Percentiles rank a stretch among this genome's conserved stretches.
Evolutionary conservation across 2,888 invertebrate species (phyloP).

Genomic region (Coelinius sp.): DNA sequence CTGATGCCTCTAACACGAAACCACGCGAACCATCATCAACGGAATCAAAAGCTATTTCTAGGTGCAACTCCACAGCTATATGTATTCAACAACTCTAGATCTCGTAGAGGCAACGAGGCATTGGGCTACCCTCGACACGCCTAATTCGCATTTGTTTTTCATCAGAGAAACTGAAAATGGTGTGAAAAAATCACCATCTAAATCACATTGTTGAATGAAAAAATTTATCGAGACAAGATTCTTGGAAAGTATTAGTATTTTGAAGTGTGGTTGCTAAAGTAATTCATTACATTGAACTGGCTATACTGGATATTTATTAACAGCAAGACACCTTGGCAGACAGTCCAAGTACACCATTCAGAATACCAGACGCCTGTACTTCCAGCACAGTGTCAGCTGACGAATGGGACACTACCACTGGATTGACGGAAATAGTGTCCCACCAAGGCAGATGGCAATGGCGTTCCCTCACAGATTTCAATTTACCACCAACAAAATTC

Average conservation of each 20-base stretch:
- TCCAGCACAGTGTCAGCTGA: conserved; percentile 55
- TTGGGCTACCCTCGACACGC: conserved; percentile 39
- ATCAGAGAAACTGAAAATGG: conserved; percentile 17
- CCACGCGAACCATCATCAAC: conserved; percentile 24
- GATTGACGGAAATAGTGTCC: conserved; percentile 57
- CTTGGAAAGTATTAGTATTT: conserved; percentile 27
- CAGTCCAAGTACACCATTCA: conserved; percentile 50
- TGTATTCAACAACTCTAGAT: no score
- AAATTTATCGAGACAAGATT: no score
- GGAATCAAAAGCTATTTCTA: conserved; percentile 36
- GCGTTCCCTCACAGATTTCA: neutral
- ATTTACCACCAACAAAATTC: neutral
- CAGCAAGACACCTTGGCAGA: conserved; percentile 62
- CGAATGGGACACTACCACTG: conserved; percentile 55
- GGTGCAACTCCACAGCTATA: no score
- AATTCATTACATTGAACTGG: conserved; percentile 34
- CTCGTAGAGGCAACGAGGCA: conserved; percentile 21
- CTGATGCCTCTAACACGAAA: conserved; percentile 8
- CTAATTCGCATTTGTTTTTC: conserved; percentile 39
- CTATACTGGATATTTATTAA: conserved; percentile 62
- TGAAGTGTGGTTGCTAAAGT: conserved; percentile 11
- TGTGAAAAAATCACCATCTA: conserved; percentile 1
- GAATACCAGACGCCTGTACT: conserved; percentile 58
- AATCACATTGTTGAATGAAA: conserved; percentile 18
- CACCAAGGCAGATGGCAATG: conserved; percentile 34